phyloP scores from a whole-genome alignment of 2,888 invertebrate genomes.

The Limenitis camilla region DNA sequence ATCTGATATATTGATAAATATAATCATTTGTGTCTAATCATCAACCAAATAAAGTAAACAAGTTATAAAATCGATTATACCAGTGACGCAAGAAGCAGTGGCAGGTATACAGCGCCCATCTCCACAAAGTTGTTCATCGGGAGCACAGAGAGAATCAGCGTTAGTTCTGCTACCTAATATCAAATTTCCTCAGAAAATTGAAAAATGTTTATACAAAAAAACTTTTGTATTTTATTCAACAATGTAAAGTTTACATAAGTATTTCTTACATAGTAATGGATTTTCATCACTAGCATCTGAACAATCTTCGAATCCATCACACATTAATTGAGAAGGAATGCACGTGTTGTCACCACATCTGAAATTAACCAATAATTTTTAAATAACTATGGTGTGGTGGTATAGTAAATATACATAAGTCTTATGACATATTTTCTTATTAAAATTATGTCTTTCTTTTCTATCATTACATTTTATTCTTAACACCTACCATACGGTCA shows the following conservation, averaged over 20 bases:
- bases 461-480: no score
- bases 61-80: slow-evolving; percentile 21
- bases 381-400: not conserved
- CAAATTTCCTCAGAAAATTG: not conserved
- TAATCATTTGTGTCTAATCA: not conserved
- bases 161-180: slow-evolving; percentile 20
- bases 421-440: no score
- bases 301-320: slow-evolving; percentile 81
- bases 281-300: slow-evolving; percentile 76
- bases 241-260: not conserved
- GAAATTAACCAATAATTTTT: not conserved
- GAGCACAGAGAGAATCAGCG: slow-evolving; percentile 37
- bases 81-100: slow-evolving; percentile 34
- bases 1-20: no score
- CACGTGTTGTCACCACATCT: slow-evolving; percentile 77
- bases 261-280: slow-evolving; percentile 37
- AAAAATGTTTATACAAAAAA: no score
- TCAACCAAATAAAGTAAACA: not conserved
- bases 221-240: no score
- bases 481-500: no score
- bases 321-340: slow-evolving; percentile 78
- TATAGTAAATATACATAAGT: no score
- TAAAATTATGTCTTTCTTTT: no score
- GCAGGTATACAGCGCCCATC: slow-evolving; percentile 55
- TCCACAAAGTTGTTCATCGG: slow-evolving; percentile 42